Conservation (phyloP, 2,113 vertebrate species). For the Tupaia chinensis region DNA sequence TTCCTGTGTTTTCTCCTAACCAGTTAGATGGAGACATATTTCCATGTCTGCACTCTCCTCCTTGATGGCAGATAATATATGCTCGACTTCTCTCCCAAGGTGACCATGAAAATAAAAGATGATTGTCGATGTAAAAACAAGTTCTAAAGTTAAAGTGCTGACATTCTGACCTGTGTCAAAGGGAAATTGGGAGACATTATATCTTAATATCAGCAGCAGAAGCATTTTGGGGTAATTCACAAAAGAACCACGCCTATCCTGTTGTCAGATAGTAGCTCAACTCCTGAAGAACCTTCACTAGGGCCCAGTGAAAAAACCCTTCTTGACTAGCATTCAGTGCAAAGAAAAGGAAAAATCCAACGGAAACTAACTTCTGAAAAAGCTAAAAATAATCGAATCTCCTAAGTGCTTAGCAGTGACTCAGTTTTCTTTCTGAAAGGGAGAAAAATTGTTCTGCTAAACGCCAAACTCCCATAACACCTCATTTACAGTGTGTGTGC, state of each 20-base stretch:
- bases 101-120: neutral
- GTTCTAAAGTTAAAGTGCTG: neutral
- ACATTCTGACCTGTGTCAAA: neutral
- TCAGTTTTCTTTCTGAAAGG: neutral
- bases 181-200: neutral
- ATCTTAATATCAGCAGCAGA: neutral
- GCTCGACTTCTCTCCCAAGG: neutral
- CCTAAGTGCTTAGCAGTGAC: neutral
- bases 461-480: neutral
- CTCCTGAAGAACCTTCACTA: neutral
- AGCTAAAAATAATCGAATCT: neutral
- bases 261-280: accelerated
- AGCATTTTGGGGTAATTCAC: neutral
- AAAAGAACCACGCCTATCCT: neutral
- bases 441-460: neutral
- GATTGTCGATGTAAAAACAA: neutral
- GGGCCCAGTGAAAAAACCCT: neutral
- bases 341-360: neutral
- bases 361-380: neutral
- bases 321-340: neutral
- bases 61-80: neutral
- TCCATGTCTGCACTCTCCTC: neutral
- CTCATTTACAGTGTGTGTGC: neutral
- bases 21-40: neutral
- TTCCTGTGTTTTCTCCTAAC: neutral